Evolutionary conservation across 2,113 vertebrate species (phyloP).

Genomic region (Garra rufa): DNA sequence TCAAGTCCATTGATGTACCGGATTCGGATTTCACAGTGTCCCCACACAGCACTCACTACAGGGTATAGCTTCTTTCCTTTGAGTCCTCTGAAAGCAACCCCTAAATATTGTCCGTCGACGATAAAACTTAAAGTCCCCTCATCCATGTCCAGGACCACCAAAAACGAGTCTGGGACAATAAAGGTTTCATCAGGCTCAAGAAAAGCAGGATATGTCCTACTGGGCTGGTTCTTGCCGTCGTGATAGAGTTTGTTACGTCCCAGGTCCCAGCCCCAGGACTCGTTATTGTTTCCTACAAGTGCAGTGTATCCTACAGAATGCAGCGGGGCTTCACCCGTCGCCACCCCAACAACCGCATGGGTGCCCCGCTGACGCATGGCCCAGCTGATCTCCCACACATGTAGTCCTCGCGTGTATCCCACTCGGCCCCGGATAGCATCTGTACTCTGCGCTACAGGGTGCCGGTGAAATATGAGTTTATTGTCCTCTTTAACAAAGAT

Average conservation of each 20-base stretch:
- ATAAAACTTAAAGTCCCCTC: slow-evolving; percentile 96
- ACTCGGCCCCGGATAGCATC: slow-evolving; percentile 93
- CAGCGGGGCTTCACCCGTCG: slow-evolving; percentile 87
- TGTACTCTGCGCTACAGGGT: slow-evolving; percentile 98
- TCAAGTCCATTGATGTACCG: slow-evolving; percentile 99
- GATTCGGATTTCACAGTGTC: slow-evolving; percentile 98
- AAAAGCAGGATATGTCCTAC: slow-evolving; percentile 92
- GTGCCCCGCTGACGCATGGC: slow-evolving; percentile 96
- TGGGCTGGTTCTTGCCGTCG: slow-evolving; percentile 93
- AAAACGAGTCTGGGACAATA: slow-evolving; percentile 94
- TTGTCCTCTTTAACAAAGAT: slow-evolving; percentile 98
- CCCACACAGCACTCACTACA: slow-evolving; percentile 97
- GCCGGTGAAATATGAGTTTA: slow-evolving; percentile 94
- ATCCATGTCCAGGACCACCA: slow-evolving; percentile 98
- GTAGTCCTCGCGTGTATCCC: slow-evolving; percentile 93
- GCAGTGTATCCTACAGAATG: slow-evolving; percentile 97
- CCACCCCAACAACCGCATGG: slow-evolving; percentile 93
- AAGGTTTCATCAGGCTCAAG: slow-evolving; percentile 94
- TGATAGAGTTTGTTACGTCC: slow-evolving; percentile 98
- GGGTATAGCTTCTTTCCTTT: slow-evolving; percentile 97
- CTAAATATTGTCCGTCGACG: slow-evolving; percentile 97
- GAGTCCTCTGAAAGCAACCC: slow-evolving; percentile 93
- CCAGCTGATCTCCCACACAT: slow-evolving; percentile 99
- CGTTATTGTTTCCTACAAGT: slow-evolving; percentile 90
- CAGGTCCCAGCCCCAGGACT: slow-evolving; percentile 99